These are phyloP conservation scores for Scopus umbretta DNA, from an alignment of 2,113 vertebrate genomes.

Conservation along the genomic window DNA sequence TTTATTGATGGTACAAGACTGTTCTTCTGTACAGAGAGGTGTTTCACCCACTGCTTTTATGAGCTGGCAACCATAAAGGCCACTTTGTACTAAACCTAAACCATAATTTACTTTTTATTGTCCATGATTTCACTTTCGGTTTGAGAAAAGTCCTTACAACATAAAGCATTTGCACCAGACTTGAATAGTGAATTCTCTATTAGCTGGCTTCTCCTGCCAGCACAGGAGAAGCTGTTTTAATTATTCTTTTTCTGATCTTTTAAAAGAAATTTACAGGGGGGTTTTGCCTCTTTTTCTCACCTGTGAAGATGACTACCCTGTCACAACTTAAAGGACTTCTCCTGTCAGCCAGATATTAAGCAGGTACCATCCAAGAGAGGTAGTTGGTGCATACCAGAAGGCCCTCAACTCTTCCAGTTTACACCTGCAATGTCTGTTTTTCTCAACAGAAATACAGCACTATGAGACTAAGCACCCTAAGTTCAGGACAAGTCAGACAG, in stretches of 20 bases:
- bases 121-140: not conserved
- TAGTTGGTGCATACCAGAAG: not conserved
- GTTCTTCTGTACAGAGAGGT: not conserved
- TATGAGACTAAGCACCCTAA: not conserved
- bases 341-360: not conserved
- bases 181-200: not conserved
- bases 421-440: not conserved
- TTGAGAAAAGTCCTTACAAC: not conserved
- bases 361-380: not conserved
- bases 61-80: not conserved
- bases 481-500: not conserved
- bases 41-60: not conserved
- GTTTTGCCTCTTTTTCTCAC: not conserved
- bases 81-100: not conserved
- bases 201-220: not conserved
- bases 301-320: not conserved
- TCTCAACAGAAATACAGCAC: not conserved
- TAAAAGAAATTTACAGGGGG: fast-evolving
- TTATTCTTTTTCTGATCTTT: not conserved
- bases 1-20: not conserved
- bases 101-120: not conserved
- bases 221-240: not conserved
- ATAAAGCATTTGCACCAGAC: not conserved
- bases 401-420: not conserved
- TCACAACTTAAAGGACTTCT: not conserved